Evolutionary conservation across 2,888 invertebrate species (phyloP), one percentile per base, ranked within the genome.

Genomic region (Phlogophora meticulosa): DNA sequence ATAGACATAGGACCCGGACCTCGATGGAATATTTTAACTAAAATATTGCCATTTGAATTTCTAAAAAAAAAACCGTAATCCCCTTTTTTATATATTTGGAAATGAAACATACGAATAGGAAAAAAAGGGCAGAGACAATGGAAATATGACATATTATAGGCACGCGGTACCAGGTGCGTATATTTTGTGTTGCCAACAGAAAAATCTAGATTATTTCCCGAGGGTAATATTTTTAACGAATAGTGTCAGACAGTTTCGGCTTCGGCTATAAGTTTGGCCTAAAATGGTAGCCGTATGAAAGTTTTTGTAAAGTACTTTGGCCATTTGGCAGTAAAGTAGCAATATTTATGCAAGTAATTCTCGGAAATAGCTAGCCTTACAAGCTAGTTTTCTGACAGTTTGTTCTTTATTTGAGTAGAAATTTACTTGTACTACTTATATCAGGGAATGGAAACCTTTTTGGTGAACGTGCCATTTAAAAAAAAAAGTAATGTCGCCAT

Each of bases 151-250:
- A 49, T 32, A 76, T 42, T 49, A 32, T 20, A 32, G 20, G 11
- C 9, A 58, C 46, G 34, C 36, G 34, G 10, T 13, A 53, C 7
- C 71, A 76, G 72, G 43, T 76, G 52, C n/a, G 48, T 45, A 70
- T 10, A 61, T 69, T 17, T 38, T 36, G 53, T 60, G 34, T 76
- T 51, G 43, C 48, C 38, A 53, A 36, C 57, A 40, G 15, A 55
- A 62, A 73, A 76, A 38, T 61, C 40, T 61, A 76, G 62, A 62
- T 53, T 61, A 71, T 73, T 71, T 71, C 73, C 72, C 72, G 2
- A 7, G 73, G 63, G 72, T 22, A 20, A 40, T 24, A 76, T 55
- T 70, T 70, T 60, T 71, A 38, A 68, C 45, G 28, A 71, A 56
- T 52, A 48, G 38, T 38, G 52, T 46, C 51, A 28, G 43, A 48